Evolutionary conservation across 1,140 invertebrate species (phyloP).

Genomic region (Nautilus pompilius): DNA sequence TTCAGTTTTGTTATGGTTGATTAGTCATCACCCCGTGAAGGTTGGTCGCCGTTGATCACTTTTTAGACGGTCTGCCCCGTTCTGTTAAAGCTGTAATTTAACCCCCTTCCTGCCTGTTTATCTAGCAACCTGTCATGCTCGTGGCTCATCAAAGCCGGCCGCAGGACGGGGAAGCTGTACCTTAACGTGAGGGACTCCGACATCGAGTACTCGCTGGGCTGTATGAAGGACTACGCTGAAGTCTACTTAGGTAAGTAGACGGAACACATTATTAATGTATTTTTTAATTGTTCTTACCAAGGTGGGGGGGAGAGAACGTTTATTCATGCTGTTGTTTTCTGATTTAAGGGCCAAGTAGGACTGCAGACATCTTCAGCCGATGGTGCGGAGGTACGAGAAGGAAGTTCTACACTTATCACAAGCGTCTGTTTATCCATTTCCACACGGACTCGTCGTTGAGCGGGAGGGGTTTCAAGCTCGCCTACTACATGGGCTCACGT

Average conservation of each 20-base stretch:
- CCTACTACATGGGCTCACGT: constrained; percentile 1
- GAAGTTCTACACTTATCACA: constrained; percentile 1
- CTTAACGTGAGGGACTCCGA: constrained; percentile 1
- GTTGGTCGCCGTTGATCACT: too few relatives aligned
- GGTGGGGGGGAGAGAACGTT: too few relatives aligned
- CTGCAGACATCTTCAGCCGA: background rate
- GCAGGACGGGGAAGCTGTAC: background rate
- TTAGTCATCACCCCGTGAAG: too few relatives aligned
- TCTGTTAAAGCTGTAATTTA: too few relatives aligned
- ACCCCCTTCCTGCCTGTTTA: background rate
- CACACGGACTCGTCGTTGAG: background rate
- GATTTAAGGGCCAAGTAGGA: background rate
- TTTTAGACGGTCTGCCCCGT: too few relatives aligned
- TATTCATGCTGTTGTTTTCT: too few relatives aligned
- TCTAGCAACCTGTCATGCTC: background rate
- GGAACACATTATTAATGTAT: too few relatives aligned
- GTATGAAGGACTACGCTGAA: constrained; percentile 3
- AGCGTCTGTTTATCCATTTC: background rate
- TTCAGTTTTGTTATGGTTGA: too few relatives aligned
- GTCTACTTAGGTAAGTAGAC: background rate
- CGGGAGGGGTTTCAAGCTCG: background rate
- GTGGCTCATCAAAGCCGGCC: background rate
- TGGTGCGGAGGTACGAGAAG: background rate
- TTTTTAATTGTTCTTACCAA: too few relatives aligned
- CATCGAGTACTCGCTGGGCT: background rate